Evolutionary conservation across 2,113 vertebrate genomes (phyloP), one percentile per base, ranked within the genome.

Genomic region (Arvicanthis niloticus): DNA sequence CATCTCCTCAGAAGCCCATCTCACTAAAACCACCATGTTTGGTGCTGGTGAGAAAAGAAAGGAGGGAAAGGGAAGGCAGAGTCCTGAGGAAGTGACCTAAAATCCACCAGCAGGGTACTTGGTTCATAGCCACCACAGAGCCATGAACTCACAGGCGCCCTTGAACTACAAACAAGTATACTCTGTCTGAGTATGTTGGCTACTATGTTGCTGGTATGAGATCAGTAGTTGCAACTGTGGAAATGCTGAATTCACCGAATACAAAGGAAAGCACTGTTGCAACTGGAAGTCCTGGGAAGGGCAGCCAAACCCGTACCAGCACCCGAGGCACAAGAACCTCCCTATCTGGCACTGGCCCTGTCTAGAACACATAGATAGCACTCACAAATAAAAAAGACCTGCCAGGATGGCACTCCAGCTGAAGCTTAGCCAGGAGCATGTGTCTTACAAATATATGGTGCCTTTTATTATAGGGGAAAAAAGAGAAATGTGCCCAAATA

Each of bases 401-500:
- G 10, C 8, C 62, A 89, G 37, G 22, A 37, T 58, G 3, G 19
- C 60, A 21, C 22, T 89, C 60, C 37, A 84, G 62, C 19, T 72
- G 70, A 88, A 40, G 51, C 42, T n/a, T 31, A 78, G 62, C 16
- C 62, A 88, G 70, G 31, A 80, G 16, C 21, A 37, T 42, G 37
- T 62, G 7, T 29, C 77, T 72, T 77, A 85, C 29, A 94, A 92
- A 80, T 78, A 65, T 68, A 88, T 13, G 15, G 37, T 82, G 58
- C 17, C 7, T 94, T 91, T 68, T 73, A 91, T 65, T 73, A 40
- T 21, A 45, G 62, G 22, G n/a, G 7, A 10, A 10, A 84, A 45
- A 56, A 62, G 21, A 85, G 26, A 75, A 96, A 96, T 70, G 42
- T 72, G 21, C 82, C 88, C 77, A 70, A 89, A 77, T 68, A 91